These are phyloP conservation scores for Porites rus DNA, from an alignment of 92 coral and sea anemone genomes.

Conservation along the genomic window DNA sequence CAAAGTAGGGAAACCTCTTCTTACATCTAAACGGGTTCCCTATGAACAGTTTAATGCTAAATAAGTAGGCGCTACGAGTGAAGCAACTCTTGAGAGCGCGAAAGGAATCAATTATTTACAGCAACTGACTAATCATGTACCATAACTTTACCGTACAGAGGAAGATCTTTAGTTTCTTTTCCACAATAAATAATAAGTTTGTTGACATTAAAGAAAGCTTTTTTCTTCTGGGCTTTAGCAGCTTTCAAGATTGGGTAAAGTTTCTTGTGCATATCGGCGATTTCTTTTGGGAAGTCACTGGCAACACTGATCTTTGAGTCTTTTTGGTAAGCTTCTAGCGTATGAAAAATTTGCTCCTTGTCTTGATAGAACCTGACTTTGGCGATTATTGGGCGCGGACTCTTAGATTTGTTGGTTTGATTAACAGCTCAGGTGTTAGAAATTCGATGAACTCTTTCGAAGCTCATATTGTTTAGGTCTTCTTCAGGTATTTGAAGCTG, in stretches of 20 bases:
- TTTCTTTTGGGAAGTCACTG: conserved; percentile 8
- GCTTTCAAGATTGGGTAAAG: conserved; percentile 11
- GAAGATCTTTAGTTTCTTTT: not conserved
- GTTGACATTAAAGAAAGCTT: not conserved
- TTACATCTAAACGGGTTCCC: not conserved
- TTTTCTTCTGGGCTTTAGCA: not conserved
- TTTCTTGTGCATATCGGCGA: conserved; percentile 3
- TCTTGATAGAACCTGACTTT: conserved; percentile 4
- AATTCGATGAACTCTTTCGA: conserved; percentile 37
- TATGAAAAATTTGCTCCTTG: not conserved
- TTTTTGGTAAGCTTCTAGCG: not conserved
- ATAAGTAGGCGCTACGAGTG: no score
- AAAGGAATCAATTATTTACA: no score
- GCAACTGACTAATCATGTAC: no score
- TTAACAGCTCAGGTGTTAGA: not conserved
- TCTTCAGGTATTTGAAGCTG: conserved; percentile 16
- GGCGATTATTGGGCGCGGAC: not conserved
- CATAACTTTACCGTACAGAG: not conserved
- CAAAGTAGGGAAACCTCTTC: not conserved
- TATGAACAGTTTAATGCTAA: no score
- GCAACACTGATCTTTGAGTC: not conserved
- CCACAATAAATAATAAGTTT: not conserved
- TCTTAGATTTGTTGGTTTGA: not conserved
- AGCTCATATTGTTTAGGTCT: conserved; percentile 20
- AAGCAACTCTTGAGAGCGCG: no score